Evolutionary conservation across 2,888 invertebrate species (phyloP), one percentile per base, ranked within the genome.

Genomic region (Synanthedon myopaeformis): DNA sequence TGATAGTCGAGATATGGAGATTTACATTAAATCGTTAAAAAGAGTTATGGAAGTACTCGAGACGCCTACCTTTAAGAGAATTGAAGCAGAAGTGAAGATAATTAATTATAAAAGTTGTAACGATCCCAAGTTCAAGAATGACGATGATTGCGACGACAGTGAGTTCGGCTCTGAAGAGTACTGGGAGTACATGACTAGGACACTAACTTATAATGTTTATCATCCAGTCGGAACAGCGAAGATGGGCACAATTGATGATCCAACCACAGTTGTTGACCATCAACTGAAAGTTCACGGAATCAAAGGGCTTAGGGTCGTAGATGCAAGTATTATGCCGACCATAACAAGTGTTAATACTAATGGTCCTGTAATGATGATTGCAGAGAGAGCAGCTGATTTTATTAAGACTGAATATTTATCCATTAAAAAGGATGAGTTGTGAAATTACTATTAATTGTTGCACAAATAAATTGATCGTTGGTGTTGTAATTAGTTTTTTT

Each of bases 161-260:
- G 70, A 72, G 53, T 79, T 85, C 56, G 58, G 54, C 23, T 79
- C 77, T 63, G 72, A 79, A 52, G 67, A 71, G 1, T 85, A 83
- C 61, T 86, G 84, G 85, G 74, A 84, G 58, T 87, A 86, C 57
- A 83, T 86, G 76, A 75, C 83, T 12, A 73, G 76, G 59, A 79
- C 80, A 17, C 61, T 85, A 0, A 85, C 85, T 0, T 84, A 70
- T 51, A 79, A 85, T 53, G 83, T 85, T 2, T 85, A 84, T 54
- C 86, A 86, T 65, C 86, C 82, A 12, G 82, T 79, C 1, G 86
- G 86, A 5, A 85, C 86, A 8, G 80, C 76, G 14, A 84, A 81
- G 59, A 86, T 86, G 86, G 86, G 86, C 0, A 69, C 62, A 55
- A 23, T 49, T 12, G 62, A 57, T 41, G 82, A 84, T 56, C 59